Conservation (phyloP, 2,113 vertebrate genomes). For the Pionites leucogaster region DNA sequence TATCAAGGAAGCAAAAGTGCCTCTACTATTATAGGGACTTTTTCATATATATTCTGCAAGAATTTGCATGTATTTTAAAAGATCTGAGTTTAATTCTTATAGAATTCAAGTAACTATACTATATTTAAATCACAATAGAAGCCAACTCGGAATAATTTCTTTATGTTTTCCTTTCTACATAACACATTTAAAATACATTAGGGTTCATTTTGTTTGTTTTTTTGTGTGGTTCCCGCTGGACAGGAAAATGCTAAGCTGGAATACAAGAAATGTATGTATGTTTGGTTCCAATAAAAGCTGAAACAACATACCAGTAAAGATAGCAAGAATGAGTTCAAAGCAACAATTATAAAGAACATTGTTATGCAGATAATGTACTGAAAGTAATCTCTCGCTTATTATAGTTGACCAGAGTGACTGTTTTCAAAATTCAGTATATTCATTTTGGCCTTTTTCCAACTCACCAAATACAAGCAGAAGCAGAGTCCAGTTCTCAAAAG, state of each 20-base stretch:
- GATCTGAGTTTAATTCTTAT: constrained; percentile 81
- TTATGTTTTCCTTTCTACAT: constrained; percentile 59
- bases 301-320: not conserved
- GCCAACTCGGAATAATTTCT: constrained; percentile 56
- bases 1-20: constrained; percentile 81
- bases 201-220: not conserved
- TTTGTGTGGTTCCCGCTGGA: constrained; percentile 48
- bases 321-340: not conserved
- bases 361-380: not conserved
- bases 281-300: constrained; percentile 19
- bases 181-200: constrained; percentile 70
- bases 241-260: constrained; percentile 44
- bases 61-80: constrained; percentile 84
- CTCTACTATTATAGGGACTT: constrained; percentile 74
- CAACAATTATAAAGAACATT: constrained; percentile 11
- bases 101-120: constrained; percentile 75
- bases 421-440: not conserved
- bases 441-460: constrained; percentile 13
- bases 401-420: not conserved
- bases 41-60: constrained; percentile 83
- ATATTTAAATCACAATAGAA: constrained; percentile 71
- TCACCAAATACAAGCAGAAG: not conserved
- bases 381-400: constrained; percentile 22
- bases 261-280: not conserved
- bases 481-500: not conserved